Conservation (phyloP, 2,113 vertebrate species). For the Actinemys pallida region DNA sequence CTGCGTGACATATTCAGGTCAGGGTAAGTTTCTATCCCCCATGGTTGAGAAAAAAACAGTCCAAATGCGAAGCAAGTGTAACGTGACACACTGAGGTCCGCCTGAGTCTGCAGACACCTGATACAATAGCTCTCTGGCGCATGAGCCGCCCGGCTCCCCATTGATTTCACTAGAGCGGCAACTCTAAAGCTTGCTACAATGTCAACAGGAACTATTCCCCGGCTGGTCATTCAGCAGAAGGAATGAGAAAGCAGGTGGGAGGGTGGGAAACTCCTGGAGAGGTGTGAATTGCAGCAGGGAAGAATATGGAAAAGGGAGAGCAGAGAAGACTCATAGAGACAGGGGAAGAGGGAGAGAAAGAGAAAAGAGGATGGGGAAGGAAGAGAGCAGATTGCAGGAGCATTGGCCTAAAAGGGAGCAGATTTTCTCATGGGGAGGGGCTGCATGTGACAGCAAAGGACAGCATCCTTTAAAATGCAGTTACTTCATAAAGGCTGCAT, state of each 20-base stretch:
- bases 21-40: not conserved
- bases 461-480: not conserved
- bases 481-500: not conserved
- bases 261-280: not conserved
- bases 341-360: not conserved
- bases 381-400: not conserved
- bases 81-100: not conserved
- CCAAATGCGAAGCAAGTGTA: not conserved
- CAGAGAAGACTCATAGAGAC: not conserved
- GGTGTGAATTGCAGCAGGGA: not conserved
- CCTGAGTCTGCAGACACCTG: not conserved
- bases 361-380: not conserved
- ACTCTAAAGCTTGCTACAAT: not conserved
- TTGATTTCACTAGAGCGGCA: not conserved
- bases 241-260: accelerated
- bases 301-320: accelerated
- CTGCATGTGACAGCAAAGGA: not conserved
- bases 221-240: accelerated
- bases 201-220: accelerated
- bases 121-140: not conserved
- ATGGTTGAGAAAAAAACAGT: not conserved
- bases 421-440: not conserved
- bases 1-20: too few species aligned
- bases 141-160: not conserved
- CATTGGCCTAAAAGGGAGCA: not conserved